These are phyloP conservation scores for Odontamblyopus rebecca DNA, from an alignment of 2,797 vertebrate species.

Conservation along the genomic window DNA sequence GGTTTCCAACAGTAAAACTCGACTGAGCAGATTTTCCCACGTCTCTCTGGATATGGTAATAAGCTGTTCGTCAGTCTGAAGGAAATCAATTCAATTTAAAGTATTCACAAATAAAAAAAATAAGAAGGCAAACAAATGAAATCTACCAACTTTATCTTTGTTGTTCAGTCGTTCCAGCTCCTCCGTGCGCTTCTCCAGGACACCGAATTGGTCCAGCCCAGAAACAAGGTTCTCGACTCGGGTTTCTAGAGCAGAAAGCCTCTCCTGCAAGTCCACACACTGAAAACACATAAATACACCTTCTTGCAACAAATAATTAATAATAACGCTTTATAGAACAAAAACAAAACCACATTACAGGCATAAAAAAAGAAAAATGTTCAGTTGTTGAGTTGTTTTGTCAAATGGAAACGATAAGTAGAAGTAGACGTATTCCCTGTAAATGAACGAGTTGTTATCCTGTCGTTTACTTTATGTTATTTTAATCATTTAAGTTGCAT, in stretches of 20 bases:
- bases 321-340: neutral
- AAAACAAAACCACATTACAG: too few species aligned
- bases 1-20: constrained; percentile 89
- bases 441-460: too few species aligned
- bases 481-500: too few species aligned
- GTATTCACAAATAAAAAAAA: neutral
- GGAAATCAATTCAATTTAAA: neutral
- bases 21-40: constrained; percentile 87
- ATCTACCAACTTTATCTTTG: constrained; percentile 29
- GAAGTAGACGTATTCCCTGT: too few species aligned
- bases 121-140: neutral
- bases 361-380: too few species aligned
- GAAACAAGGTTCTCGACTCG: constrained; percentile 73
- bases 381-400: too few species aligned
- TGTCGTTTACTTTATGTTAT: too few species aligned
- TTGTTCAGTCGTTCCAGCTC: constrained; percentile 70
- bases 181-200: constrained; percentile 78
- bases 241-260: constrained; percentile 76
- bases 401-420: too few species aligned
- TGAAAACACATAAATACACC: constrained; percentile 20
- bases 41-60: constrained; percentile 75
- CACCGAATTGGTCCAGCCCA: constrained; percentile 71
- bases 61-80: constrained; percentile 37
- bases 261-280: constrained; percentile 42
- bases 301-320: neutral